These are phyloP conservation scores for Diaphora mendica DNA, from an alignment of 2,888 invertebrate species.

Conservation along the genomic window DNA sequence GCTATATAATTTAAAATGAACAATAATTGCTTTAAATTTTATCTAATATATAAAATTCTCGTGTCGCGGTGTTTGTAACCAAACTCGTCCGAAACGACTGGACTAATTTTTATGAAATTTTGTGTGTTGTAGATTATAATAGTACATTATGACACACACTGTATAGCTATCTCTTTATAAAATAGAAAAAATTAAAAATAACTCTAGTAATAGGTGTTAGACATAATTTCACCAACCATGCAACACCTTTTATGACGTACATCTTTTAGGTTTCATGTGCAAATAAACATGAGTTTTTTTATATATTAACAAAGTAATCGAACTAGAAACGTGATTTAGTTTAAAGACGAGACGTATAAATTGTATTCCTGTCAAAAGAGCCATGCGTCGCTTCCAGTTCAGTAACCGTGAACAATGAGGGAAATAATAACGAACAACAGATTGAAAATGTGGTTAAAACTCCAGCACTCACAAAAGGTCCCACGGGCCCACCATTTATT, in stretches of 20 bases:
- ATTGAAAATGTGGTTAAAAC: constrained; percentile 79
- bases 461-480: constrained; percentile 73
- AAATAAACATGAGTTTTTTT: too few species aligned
- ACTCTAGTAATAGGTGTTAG: neutral
- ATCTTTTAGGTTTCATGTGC: neutral
- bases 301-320: too few species aligned
- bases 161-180: too few species aligned
- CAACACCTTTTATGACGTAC: neutral
- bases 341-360: constrained; percentile 21
- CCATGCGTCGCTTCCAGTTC: constrained; percentile 34
- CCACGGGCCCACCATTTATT: constrained; percentile 75
- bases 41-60: too few species aligned
- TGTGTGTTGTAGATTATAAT: too few species aligned
- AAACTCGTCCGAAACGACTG: too few species aligned
- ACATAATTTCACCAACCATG: neutral
- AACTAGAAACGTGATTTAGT: neutral
- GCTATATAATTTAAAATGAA: too few species aligned
- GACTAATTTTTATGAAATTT: too few species aligned
- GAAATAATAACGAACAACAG: constrained; percentile 73
- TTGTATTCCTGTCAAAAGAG: constrained; percentile 37
- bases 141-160: too few species aligned
- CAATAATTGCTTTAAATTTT: too few species aligned
- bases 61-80: too few species aligned
- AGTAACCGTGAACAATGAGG: constrained; percentile 63
- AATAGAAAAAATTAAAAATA: neutral